A percentile compares a stretch with the other conserved stretches of the same genome.
Conservation (phyloP, 2,113 vertebrate species). For the Nerophis lumbriciformis region DNA sequence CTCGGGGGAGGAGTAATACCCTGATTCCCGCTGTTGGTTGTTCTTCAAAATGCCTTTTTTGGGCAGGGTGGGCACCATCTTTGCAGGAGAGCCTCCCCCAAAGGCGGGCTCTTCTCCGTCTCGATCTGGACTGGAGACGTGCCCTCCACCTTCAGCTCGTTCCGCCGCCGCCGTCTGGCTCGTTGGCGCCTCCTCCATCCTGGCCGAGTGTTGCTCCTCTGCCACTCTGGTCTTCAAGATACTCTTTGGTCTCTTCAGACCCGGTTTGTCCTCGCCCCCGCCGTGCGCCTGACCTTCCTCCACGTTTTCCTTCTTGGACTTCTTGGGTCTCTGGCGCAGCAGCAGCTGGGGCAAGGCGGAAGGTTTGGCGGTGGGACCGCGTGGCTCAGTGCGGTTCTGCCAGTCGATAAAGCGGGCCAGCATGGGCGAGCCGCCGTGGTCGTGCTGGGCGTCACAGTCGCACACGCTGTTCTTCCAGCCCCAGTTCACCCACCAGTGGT, state of each 20-base stretch:
- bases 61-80: constrained; percentile 81
- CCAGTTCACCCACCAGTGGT: constrained; percentile 99
- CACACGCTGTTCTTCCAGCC: constrained; percentile 96
- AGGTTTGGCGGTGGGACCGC: constrained; percentile 47
- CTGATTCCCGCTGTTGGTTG: constrained; percentile 86
- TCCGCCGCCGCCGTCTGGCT: constrained; percentile 56
- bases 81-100: constrained; percentile 67
- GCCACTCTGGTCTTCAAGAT: constrained; percentile 90
- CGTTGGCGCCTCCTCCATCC: constrained; percentile 72
- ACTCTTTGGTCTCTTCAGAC: constrained; percentile 90
- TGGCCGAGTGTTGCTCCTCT: constrained; percentile 80
- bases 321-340: constrained; percentile 85
- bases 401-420: constrained; percentile 91
- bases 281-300: constrained; percentile 72
- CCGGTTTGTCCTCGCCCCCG: constrained; percentile 74
- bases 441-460: constrained; percentile 84
- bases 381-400: constrained; percentile 81
- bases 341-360: constrained; percentile 46
- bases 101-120: constrained; percentile 57
- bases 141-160: constrained; percentile 44
- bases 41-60: constrained; percentile 98
- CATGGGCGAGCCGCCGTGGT: constrained; percentile 82
- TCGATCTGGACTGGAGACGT: constrained; percentile 74
- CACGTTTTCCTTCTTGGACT: constrained; percentile 88
- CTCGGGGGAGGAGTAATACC: constrained; percentile 97